Evolutionary conservation across 2,888 invertebrate species (phyloP), one percentile per base, ranked within the genome.

Genomic region (Philereme vetulata): DNA sequence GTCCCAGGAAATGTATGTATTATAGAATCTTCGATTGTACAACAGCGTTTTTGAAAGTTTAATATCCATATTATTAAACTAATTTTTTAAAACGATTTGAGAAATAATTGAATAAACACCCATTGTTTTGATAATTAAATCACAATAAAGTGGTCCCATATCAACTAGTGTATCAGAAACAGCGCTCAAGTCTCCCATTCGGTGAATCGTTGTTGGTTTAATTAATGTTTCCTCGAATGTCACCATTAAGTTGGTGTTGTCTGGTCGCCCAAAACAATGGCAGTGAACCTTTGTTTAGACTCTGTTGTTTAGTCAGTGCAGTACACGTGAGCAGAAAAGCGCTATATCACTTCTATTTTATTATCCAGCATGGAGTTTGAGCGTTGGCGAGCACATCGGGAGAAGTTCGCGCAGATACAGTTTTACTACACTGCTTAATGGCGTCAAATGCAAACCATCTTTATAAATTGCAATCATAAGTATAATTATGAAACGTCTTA

Each of bases 191-290:
- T 80, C 81, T 81, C 82, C 80, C 79, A 81, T 81, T 80, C 77
- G 74, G 72, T 71, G 79, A 74, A 79, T 79, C 80, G 82, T 80
- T 81, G 84, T 83, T 80, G 82, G 78, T 83, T 87, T 88, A 89
- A 90, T 89, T 87, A 89, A 89, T 84, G 79, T 85, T 87, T 86
- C 84, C 87, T 86, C 82, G 81, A 82, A 84, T 88, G 89, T 88
- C 85, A 86, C 82, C 84, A 87, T 89, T 88, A 88, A 86, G 84
- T 78, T 81, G 8, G 70, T 72, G 82, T 82, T 78, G 82, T 82
- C 78, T 80, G 77, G 73, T 74, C 77, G 79, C 66, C 64, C 76
- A 76, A 75, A 80, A 84, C 84, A 83, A 84, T 82, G 74, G 72
- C 74, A 73, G 74, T 77, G 74, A 72, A 78, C 77, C 86, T 85